These are phyloP conservation scores for Halocynthia aurantium DNA, from an alignment of 23 tunicate species.

Conservation along the genomic window DNA sequence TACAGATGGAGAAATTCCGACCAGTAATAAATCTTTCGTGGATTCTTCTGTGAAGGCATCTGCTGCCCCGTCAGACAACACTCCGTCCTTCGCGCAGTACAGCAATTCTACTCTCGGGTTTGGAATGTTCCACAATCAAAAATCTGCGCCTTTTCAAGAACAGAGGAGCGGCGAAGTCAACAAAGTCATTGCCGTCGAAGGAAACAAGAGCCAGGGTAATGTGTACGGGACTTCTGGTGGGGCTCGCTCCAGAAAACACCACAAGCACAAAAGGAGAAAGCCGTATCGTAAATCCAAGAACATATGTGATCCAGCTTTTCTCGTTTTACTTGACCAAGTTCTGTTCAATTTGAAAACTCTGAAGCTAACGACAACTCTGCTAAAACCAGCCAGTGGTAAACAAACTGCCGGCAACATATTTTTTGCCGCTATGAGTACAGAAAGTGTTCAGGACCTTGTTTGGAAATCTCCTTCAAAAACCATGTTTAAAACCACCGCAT, in stretches of 20 bases:
- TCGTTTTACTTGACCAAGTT: slow-evolving; percentile 40
- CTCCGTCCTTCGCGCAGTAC: slow-evolving; percentile 8
- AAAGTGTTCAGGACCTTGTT: not conserved
- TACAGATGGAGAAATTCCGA: slow-evolving; percentile 37
- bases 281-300: slow-evolving; percentile 41
- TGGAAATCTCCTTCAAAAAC: too few species aligned
- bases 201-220: not conserved
- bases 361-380: not conserved
- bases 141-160: slow-evolving; percentile 5
- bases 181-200: not conserved
- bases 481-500: too few species aligned
- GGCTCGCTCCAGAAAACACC: slow-evolving; percentile 41
- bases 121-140: slow-evolving; percentile 9
- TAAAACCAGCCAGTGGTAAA: not conserved
- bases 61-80: not conserved
- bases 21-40: not conserved
- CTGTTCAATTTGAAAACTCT: slow-evolving; percentile 11
- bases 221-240: not conserved
- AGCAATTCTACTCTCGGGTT: slow-evolving; percentile 19
- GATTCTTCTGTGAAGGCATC: not conserved
- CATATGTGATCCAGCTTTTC: slow-evolving; percentile 63
- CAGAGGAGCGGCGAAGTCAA: not conserved
- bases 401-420: not conserved
- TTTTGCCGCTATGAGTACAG: not conserved
- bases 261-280: slow-evolving; percentile 73